These are phyloP conservation scores for Dendroctonus valens DNA, from an alignment of 1,140 invertebrate species.

Conservation along the genomic window DNA sequence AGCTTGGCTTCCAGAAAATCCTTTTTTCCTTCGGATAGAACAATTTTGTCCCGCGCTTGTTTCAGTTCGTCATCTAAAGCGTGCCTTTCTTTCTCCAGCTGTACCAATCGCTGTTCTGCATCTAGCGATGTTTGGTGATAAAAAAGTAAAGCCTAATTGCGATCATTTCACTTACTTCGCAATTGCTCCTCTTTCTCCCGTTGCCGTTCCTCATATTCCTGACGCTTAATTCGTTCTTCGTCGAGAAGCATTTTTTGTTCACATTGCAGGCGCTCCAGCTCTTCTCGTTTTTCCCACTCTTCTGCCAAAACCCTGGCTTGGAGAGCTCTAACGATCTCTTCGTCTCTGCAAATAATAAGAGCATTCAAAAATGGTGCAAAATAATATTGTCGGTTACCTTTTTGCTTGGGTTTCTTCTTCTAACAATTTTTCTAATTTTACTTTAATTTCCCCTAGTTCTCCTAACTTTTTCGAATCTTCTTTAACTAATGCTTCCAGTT, in stretches of 20 bases:
- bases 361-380: no score
- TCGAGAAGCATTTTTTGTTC: conserved; percentile 71
- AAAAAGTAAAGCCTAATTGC: neutral
- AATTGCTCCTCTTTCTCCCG: conserved; percentile 70
- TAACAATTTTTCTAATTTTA: conserved; percentile 65
- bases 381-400: conserved; percentile 25
- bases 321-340: conserved; percentile 75
- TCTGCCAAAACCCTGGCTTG: conserved; percentile 75
- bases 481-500: conserved; percentile 65
- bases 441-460: conserved; percentile 68
- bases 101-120: conserved; percentile 62
- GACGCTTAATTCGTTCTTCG: conserved; percentile 69
- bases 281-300: conserved; percentile 79
- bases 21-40: conserved; percentile 63
- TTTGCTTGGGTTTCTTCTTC: conserved; percentile 81
- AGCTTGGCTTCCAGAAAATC: conserved; percentile 65
- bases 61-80: conserved; percentile 65
- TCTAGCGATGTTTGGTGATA: conserved; percentile 50
- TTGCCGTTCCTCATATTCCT: conserved; percentile 70
- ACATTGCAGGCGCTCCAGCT: conserved; percentile 72
- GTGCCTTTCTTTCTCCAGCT: conserved; percentile 67
- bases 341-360: conserved; percentile 55
- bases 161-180: conserved; percentile 52
- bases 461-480: conserved; percentile 69
- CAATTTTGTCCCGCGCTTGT: conserved; percentile 65